Percentiles rank a stretch among this genome's conserved stretches.
Evolutionary conservation across 2,888 invertebrate species (phyloP).

Genomic region (Globia sparganii): DNA sequence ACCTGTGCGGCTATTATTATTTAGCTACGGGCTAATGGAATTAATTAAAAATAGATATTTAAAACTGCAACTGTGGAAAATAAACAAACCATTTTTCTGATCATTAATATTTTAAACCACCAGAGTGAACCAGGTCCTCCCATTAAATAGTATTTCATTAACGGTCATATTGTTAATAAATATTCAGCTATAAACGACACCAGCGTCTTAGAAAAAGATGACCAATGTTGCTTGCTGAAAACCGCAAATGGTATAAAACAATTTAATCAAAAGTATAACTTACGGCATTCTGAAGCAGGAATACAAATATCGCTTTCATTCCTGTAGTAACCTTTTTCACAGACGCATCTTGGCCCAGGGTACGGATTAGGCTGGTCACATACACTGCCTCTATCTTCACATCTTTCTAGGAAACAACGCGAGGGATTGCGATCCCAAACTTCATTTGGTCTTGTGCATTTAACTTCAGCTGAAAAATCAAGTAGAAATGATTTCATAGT

Average conservation of each 20-base stretch:
- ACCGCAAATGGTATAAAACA: background rate
- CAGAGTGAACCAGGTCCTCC: background rate
- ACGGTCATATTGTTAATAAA: background rate
- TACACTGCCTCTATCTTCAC: conserved; percentile 60
- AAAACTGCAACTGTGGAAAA: background rate
- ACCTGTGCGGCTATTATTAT: too few species aligned
- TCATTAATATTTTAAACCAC: background rate
- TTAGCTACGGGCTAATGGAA: too few species aligned
- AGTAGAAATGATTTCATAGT: background rate
- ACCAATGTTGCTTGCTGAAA: background rate
- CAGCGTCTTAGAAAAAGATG: too few species aligned
- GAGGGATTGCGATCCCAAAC: conserved; percentile 69
- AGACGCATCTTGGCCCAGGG: conserved; percentile 67
- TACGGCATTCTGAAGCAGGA: conserved; percentile 67
- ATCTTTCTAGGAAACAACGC: conserved; percentile 68
- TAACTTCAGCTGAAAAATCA: conserved; percentile 70
- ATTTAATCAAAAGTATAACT: conserved; percentile 45
- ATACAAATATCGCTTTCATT: conserved; percentile 66
- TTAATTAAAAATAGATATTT: background rate
- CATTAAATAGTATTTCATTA: background rate
- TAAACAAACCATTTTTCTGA: background rate
- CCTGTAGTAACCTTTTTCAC: conserved; percentile 62
- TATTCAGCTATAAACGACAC: background rate
- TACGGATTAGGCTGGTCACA: conserved; percentile 46
- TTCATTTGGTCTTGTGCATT: conserved; percentile 74